Percentiles rank a stretch among this genome's conserved stretches.
Conservation (phyloP, 2,113 vertebrate species). For the Corythaeola cristata region DNA sequence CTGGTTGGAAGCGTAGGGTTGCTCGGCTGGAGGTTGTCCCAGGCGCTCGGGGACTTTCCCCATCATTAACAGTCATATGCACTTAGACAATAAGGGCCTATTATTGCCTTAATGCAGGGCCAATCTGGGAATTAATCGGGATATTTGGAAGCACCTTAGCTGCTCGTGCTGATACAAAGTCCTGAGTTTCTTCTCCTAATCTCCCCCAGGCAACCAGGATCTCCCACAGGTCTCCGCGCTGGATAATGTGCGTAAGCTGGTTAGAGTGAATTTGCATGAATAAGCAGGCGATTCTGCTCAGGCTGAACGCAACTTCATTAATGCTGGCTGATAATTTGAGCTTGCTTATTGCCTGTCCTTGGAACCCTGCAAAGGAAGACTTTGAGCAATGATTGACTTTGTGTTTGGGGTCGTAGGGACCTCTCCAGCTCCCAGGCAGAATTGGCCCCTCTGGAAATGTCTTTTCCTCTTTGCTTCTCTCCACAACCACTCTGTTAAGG, state of each 20-base stretch:
- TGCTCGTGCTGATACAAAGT: neutral
- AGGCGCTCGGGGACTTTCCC: neutral
- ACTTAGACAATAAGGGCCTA: neutral
- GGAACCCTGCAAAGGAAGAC: neutral
- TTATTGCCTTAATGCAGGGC: neutral
- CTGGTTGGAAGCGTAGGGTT: neutral
- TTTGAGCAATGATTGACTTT: neutral
- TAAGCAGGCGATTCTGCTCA: neutral
- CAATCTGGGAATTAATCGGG: neutral
- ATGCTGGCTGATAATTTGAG: neutral
- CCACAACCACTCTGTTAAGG: neutral
- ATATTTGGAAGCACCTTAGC: conserved; percentile 28
- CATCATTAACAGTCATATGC: neutral
- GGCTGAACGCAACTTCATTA: neutral
- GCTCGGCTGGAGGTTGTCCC: neutral
- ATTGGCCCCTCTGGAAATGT: neutral
- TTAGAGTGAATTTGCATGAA: neutral
- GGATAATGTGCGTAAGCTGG: conserved; percentile 12
- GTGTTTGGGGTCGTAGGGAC: neutral
- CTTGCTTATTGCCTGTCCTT: neutral
- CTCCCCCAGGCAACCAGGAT: neutral
- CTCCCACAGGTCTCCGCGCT: neutral
- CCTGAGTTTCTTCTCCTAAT: neutral
- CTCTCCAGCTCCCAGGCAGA: neutral
- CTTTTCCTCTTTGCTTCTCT: neutral